Conservation (phyloP, 2,888 invertebrate species). For the Octodonta nipae region DNA sequence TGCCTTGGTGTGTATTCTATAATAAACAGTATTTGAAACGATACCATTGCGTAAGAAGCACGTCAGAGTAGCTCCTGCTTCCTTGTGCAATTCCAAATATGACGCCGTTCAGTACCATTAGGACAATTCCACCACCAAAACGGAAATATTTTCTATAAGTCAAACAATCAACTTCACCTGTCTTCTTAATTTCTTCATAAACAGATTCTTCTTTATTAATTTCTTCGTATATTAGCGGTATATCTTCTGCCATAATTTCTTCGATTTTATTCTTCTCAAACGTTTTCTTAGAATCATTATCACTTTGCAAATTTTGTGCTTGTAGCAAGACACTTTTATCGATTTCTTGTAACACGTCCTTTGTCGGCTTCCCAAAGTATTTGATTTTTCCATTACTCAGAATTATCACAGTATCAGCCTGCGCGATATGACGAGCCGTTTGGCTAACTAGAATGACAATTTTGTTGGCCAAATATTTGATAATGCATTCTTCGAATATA, state of each 20-base stretch:
- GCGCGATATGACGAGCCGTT: constrained; percentile 48
- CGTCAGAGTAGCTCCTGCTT: constrained; percentile 18
- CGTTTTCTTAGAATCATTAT: constrained; percentile 21
- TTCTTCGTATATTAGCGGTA: not conserved
- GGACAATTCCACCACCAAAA: constrained; percentile 19
- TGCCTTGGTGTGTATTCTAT: no score
- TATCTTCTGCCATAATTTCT: no score
- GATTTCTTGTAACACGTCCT: constrained; percentile 57
- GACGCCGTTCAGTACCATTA: constrained; percentile 13
- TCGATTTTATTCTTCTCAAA: constrained; percentile 15
- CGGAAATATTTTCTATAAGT: constrained; percentile 23
- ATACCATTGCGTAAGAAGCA: constrained; percentile 22
- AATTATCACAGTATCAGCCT: constrained; percentile 23
- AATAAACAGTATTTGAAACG: no score
- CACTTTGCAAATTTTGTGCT: constrained; percentile 11
- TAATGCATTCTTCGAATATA: constrained; percentile 67
- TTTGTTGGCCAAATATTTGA: constrained; percentile 46
- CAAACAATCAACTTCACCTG: constrained; percentile 18
- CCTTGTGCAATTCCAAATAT: constrained; percentile 18
- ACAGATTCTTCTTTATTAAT: constrained; percentile 11
- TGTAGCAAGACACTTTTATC: constrained; percentile 30
- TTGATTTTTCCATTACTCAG: constrained; percentile 38
- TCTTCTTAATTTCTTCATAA: constrained; percentile 21
- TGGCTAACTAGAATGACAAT: constrained; percentile 64
- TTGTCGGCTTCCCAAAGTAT: constrained; percentile 49